These are phyloP conservation scores for Macaca mulatta DNA, from an alignment of 2,113 vertebrate genomes.

Conservation along the genomic window DNA sequence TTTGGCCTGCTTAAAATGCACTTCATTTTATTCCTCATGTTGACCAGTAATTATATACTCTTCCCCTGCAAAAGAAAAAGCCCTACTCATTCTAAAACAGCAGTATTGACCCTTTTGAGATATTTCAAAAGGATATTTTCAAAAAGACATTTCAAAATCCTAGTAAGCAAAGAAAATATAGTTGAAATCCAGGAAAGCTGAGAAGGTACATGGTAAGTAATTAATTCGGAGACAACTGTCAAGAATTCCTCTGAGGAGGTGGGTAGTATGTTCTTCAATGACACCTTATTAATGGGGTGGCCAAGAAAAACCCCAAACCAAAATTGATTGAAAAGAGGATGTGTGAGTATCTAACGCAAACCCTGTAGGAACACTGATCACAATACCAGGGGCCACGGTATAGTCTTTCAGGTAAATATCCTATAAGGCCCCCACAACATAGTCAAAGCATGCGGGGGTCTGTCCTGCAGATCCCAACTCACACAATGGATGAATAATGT, in stretches of 20 bases:
- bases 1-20: not conserved
- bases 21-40: not conserved
- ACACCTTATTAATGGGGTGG: not conserved
- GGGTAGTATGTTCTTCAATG: not conserved
- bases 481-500: too few species aligned
- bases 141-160: not conserved
- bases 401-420: not conserved
- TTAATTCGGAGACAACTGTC: not conserved
- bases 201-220: not conserved
- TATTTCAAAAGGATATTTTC: not conserved
- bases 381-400: not conserved
- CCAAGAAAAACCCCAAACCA: not conserved
- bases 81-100: not conserved
- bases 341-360: not conserved
- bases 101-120: not conserved
- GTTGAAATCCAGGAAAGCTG: not conserved
- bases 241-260: not conserved
- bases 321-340: not conserved
- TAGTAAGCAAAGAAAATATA: not conserved
- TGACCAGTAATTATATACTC: not conserved
- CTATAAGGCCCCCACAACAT: not conserved
- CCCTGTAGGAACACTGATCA: not conserved
- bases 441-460: not conserved
- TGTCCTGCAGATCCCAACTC: too few species aligned
- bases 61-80: not conserved